A percentile compares a stretch with the other conserved stretches of the same genome.
Conservation (phyloP, 2,797 vertebrate species). For the Trichosurus vulpecula region DNA sequence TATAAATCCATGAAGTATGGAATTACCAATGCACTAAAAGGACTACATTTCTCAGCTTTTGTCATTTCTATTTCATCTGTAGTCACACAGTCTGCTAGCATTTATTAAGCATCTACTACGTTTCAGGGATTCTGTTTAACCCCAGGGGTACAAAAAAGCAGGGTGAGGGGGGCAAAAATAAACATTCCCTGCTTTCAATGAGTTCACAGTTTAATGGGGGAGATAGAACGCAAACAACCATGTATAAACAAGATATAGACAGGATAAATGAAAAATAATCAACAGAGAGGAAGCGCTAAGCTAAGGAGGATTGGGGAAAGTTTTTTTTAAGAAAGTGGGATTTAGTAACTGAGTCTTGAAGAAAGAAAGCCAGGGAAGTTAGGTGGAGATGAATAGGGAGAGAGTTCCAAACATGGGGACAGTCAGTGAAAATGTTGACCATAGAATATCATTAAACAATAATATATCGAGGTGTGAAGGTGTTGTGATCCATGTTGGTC, state of each 20-base stretch:
- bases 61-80: not conserved
- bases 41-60: not conserved
- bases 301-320: not conserved
- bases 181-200: not conserved
- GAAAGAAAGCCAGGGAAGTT: not conserved
- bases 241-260: not conserved
- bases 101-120: not conserved
- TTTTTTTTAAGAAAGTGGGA: not conserved
- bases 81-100: not conserved
- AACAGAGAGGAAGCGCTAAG: not conserved
- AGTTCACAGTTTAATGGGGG: not conserved
- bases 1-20: too few relatives aligned
- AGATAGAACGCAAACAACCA: not conserved
- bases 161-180: too few relatives aligned
- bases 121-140: not conserved
- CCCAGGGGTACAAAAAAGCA: not conserved
- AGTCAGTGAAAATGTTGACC: not conserved
- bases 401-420: not conserved
- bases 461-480: not conserved
- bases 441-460: not conserved
- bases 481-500: not conserved
- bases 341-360: not conserved
- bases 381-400: not conserved
- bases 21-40: not conserved
- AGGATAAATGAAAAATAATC: not conserved